These are phyloP conservation scores for Linurgus olivaceus DNA, from an alignment of 2,797 vertebrate species.

Conservation along the genomic window DNA sequence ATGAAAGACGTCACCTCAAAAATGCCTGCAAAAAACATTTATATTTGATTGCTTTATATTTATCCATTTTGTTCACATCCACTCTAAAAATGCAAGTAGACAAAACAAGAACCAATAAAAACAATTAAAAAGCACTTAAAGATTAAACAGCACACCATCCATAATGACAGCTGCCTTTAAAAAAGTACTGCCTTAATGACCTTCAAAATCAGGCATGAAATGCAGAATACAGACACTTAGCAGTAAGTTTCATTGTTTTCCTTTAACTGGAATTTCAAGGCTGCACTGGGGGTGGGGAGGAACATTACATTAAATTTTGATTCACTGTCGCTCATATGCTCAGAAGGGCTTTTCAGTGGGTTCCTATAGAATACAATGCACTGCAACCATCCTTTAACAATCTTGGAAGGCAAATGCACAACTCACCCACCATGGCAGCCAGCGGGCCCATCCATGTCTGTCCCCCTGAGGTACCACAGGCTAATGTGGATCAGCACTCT, in stretches of 20 bases:
- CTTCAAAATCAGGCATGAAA: fast-evolving
- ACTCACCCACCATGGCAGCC: neutral
- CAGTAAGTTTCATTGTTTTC: neutral
- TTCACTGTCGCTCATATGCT: neutral
- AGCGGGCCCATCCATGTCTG: neutral
- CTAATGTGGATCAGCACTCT: neutral
- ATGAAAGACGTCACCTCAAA: slow-evolving; percentile 69
- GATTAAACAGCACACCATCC: neutral
- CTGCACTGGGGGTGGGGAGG: fast-evolving
- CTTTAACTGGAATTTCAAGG: neutral
- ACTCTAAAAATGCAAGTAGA: neutral
- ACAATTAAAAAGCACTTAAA: neutral
- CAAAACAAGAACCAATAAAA: neutral
- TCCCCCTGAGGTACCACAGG: neutral
- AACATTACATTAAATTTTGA: neutral
- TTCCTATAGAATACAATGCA: fast-evolving
- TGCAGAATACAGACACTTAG: neutral
- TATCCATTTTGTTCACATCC: neutral
- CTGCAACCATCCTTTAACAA: neutral
- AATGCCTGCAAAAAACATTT: slow-evolving; percentile 46
- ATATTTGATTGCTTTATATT: neutral
- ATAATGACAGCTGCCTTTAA: neutral
- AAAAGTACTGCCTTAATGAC: neutral
- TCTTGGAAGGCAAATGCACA: fast-evolving
- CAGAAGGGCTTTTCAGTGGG: neutral